Conservation (phyloP, 1,140 invertebrate species). For the Onthophagus taurus region DNA sequence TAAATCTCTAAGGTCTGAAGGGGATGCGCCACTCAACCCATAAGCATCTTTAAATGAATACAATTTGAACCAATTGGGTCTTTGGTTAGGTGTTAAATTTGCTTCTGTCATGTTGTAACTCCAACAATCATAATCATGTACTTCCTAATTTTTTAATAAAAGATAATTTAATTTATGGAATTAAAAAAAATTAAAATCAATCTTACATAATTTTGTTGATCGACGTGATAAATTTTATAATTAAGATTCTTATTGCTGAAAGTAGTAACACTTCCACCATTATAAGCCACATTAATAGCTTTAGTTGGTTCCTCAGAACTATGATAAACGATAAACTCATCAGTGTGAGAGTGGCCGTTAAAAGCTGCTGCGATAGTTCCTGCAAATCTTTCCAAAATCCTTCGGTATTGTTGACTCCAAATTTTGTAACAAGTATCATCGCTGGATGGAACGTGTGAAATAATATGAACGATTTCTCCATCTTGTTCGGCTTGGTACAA, state of each 20-base stretch:
- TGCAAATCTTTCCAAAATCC: constrained; percentile 41
- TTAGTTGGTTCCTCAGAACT: constrained; percentile 33
- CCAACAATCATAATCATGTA: constrained; percentile 21
- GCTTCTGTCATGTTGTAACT: constrained; percentile 20
- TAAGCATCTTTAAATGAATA: constrained; percentile 22
- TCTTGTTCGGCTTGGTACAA: constrained; percentile 58
- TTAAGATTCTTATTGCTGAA: constrained; percentile 20
- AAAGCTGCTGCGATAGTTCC: constrained; percentile 66
- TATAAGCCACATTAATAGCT: constrained; percentile 58
- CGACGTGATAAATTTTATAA: constrained; percentile 18
- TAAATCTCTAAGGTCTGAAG: constrained; percentile 40
- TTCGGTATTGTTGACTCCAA: constrained; percentile 55
- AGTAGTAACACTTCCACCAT: constrained; percentile 61
- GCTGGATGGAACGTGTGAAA: constrained; percentile 72
- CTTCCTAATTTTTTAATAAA: too few relatives aligned
- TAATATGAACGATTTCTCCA: constrained; percentile 68
- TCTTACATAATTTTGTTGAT: constrained; percentile 41
- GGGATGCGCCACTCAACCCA: constrained; percentile 41
- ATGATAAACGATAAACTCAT: constrained; percentile 63
- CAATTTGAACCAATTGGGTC: constrained; percentile 22
- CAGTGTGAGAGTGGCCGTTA: constrained; percentile 73
- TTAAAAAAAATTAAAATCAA: neutral
- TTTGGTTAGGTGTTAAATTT: constrained; percentile 9
- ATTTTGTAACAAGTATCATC: constrained; percentile 40
- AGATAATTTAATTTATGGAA: too few relatives aligned